Evolutionary conservation across 2,888 invertebrate species (phyloP).

Genomic region (Pelosia muscerda): DNA sequence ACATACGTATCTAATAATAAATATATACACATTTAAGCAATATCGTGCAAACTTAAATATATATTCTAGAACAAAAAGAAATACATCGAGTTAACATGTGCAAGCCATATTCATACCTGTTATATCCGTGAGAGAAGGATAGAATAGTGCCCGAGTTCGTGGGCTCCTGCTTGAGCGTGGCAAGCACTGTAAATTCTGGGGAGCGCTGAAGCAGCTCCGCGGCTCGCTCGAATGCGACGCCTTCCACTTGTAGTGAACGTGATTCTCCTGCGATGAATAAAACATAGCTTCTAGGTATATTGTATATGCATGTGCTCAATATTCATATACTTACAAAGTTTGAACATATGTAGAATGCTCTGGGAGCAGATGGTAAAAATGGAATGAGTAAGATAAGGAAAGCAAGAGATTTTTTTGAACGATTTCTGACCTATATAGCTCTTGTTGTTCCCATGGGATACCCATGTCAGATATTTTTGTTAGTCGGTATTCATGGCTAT

Average conservation of each 20-base stretch:
- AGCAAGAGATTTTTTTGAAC: no score
- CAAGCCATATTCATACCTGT: slow-evolving; percentile 84
- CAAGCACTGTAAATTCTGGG: slow-evolving; percentile 93
- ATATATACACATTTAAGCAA: slow-evolving; percentile 26
- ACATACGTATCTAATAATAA: slow-evolving; percentile 20
- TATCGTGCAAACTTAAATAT: slow-evolving; percentile 34
- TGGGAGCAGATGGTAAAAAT: no score
- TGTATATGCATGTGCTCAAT: neutral
- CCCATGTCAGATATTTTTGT: no score
- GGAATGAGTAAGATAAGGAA: no score
- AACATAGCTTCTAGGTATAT: neutral
- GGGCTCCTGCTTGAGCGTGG: slow-evolving; percentile 92
- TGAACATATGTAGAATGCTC: neutral
- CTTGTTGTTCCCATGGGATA: no score
- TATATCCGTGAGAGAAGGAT: slow-evolving; percentile 93
- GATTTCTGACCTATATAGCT: no score
- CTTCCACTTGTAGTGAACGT: slow-evolving; percentile 91
- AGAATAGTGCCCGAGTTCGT: slow-evolving; percentile 94
- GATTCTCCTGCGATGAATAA: slow-evolving; percentile 87
- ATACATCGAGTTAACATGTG: slow-evolving; percentile 33
- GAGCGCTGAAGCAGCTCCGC: slow-evolving; percentile 90
- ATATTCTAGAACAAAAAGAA: slow-evolving; percentile 17
- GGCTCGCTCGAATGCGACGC: slow-evolving; percentile 89
- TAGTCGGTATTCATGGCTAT: no score
- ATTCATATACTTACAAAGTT: neutral